phyloP scores from a whole-genome alignment of 2,113 vertebrate species.

The Hippoglossus stenolepis region DNA sequence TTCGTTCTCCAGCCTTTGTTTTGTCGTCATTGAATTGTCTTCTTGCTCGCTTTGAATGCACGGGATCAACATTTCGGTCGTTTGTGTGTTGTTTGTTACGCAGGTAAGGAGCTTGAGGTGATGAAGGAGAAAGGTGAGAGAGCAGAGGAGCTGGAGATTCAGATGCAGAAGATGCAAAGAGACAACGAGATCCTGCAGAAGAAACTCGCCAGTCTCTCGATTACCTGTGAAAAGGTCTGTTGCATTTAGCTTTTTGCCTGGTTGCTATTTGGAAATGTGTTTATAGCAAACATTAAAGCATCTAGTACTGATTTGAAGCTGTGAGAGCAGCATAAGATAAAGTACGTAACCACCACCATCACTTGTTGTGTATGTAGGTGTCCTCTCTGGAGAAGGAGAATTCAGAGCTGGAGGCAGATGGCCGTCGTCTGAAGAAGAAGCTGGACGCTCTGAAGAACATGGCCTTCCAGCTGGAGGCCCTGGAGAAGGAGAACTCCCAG shows the following conservation, averaged over 20 bases:
- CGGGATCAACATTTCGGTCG: neutral
- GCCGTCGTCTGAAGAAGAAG: conserved; percentile 93
- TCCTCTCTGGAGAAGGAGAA: conserved; percentile 94
- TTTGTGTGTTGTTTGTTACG: conserved; percentile 1
- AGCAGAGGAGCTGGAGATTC: conserved; percentile 92
- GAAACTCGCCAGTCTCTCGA: conserved; percentile 90
- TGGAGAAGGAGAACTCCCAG: conserved; percentile 95
- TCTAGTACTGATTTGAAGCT: too few relatives aligned
- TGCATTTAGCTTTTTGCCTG: neutral
- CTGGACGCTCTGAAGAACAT: conserved; percentile 91
- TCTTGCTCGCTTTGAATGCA: neutral
- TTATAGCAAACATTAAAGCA: too few relatives aligned
- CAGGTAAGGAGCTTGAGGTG: conserved; percentile 91
- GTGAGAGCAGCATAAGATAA: neutral
- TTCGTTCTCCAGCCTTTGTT: neutral
- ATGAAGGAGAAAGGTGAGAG: conserved; percentile 94
- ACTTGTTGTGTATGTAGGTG: conserved; percentile 59
- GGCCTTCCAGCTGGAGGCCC: conserved; percentile 90
- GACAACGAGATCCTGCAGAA: conserved; percentile 95
- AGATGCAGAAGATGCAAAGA: conserved; percentile 88
- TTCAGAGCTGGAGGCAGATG: conserved; percentile 89
- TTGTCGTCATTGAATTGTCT: too few relatives aligned
- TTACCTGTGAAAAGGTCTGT: conserved; percentile 91
- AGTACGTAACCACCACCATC: neutral
- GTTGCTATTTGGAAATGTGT: too few relatives aligned